Base-by-base conservation (phyloP, 2,113 vertebrate genomes). In the Etheostoma cragini region DNA sequence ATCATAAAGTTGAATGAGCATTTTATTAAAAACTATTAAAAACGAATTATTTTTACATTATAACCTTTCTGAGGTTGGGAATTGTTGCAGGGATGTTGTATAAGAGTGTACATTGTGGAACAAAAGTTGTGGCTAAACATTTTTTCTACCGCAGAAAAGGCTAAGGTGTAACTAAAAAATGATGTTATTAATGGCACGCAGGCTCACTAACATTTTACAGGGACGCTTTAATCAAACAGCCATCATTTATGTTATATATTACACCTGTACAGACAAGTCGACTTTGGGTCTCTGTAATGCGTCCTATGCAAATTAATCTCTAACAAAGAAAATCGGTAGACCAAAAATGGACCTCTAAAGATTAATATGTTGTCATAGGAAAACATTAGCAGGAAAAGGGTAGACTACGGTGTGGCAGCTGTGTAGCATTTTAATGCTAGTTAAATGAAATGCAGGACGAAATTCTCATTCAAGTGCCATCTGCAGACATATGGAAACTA, bases 1-100 rank as follows among this genome's bases (percentile, higher is more conserved):
- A 22, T 46, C 42, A 64, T 72, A 8, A 66, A 71, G 61, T 58
- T 54, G 52, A 83, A 73, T 81, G 58, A 63, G 30, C 22, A 68
- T 1, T 30, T 64, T 58, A 47, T 54, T 61, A 38, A 58, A 74
- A 83, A 46, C 46, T 50, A 47, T 54, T 61, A 38, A 58, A 74
- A 83, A 46, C 46, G 46, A 65, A 76, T 10, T 38, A 38, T 38
- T 21, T 6, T 7, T 5, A 45, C 22, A n/a, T 26, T 50, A 26
- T 21, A 8, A 64, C 53, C 8, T 74, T 49, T 24, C 6, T 52
- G 30, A 33, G 42, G 16, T 47, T 2, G 30, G 49, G 33, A 61
- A 38, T 54, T 70, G 53, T 13, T 26, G 33, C 8, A 30, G 5
- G 47, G 47, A n/a, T 19, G 6, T 30, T 45, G 2, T 21, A 46